A percentile compares a stretch with the other conserved stretches of the same genome.
These are phyloP conservation scores for Dyspetes luteomarginatus DNA, from an alignment of 2,888 invertebrate species.

Conservation along the genomic window DNA sequence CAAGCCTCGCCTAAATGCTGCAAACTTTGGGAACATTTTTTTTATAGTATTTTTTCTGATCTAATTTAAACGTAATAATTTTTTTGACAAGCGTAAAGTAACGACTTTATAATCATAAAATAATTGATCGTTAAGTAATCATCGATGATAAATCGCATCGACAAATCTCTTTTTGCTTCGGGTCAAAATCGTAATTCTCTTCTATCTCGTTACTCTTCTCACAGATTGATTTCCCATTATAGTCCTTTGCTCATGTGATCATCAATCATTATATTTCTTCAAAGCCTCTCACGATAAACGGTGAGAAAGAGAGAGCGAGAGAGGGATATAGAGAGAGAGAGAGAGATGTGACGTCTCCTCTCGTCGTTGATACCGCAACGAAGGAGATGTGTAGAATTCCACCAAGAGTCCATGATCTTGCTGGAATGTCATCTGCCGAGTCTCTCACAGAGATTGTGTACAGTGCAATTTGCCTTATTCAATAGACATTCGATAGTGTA, in stretches of 20 bases:
- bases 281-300: not conserved
- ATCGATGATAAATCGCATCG: too few relatives aligned
- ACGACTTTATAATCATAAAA: not conserved
- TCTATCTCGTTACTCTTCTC: not conserved
- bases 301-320: not conserved
- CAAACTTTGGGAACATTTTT: not conserved
- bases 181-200: not conserved
- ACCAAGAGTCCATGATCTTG: constrained; percentile 54
- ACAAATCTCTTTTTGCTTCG: not conserved
- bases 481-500: constrained; percentile 8
- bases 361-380: too few relatives aligned
- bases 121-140: not conserved
- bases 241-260: not conserved
- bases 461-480: constrained; percentile 31
- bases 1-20: not conserved
- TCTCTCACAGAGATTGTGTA: constrained; percentile 33
- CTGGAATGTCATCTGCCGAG: constrained; percentile 46
- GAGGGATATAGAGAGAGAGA: constrained; percentile 1
- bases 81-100: not conserved
- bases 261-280: constrained; percentile 18
- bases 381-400: too few relatives aligned
- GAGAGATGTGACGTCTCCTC: not conserved
- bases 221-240: not conserved
- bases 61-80: not conserved
- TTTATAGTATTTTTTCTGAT: not conserved